Conservation (phyloP, 1,140 invertebrate species). For the Homalodisca vitripennis region DNA sequence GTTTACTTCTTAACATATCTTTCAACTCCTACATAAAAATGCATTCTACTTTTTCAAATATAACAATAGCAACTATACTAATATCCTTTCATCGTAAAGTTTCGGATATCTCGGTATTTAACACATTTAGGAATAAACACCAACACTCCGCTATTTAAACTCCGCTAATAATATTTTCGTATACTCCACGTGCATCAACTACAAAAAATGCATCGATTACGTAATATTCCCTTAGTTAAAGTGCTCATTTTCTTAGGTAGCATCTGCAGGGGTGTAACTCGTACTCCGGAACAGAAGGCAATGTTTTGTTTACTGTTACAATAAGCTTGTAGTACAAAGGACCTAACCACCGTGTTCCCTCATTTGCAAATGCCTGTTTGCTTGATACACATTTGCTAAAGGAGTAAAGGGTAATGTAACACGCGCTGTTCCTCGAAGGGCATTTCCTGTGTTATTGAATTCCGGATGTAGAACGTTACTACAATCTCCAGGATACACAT, state of each 20-base stretch:
- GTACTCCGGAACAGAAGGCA: neutral
- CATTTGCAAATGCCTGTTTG: neutral
- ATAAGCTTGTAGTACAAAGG: neutral
- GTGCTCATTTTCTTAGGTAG: neutral
- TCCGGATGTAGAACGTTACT: no score
- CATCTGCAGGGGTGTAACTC: neutral
- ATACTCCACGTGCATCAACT: neutral
- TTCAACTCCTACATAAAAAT: no score
- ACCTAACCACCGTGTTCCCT: neutral
- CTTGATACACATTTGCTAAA: no score
- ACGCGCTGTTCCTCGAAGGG: no score
- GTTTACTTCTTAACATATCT: no score
- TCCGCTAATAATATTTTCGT: neutral
- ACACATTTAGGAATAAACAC: neutral
- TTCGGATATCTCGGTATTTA: no score
- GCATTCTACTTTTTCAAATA: no score
- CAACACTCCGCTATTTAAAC: neutral
- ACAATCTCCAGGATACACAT: no score
- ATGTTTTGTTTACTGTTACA: neutral
- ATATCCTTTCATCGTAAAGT: no score
- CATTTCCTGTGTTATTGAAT: no score
- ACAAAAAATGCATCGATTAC: neutral
- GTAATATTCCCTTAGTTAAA: neutral
- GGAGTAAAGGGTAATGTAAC: no score
- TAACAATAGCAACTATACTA: no score